Base-by-base conservation (phyloP, 2,888 invertebrate genomes). In the Hemicrepidius hirtus region DNA sequence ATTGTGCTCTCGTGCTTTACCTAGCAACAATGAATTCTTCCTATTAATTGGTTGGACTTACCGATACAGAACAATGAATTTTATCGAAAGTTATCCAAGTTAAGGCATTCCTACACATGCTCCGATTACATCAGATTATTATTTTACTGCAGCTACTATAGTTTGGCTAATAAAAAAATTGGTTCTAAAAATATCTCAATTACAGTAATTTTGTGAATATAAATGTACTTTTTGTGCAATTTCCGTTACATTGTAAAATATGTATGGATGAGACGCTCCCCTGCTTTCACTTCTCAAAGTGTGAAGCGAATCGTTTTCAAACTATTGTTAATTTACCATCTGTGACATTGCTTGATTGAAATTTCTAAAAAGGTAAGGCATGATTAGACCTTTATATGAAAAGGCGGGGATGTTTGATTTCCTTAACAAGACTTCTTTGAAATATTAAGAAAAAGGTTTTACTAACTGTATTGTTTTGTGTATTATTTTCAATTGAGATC, bases 71-170 rank as follows among this genome's bases (percentile, higher is more conserved):
- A 62, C 28, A 44, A 16, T 44, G 62, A 32, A 35, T 62, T 21
- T 50, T 41, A 44, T 40, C 40, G 71, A 71, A 71, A 71, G 71
- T 67, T 46, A 66, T 66, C 59, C 66, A 44, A 49, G 59, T 59
- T 46, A 44, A n/a, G n/a, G n/a, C n/a, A n/a, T n/a, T n/a, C n/a
- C n/a, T n/a, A n/a, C n/a, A n/a, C n/a, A n/a, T n/a, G 28, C n/a
- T 24, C 28, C 44, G 6, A 37, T 62, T 62, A 5, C 32, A 32
- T 9, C 32, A 32, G 5, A 24, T 24, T 24, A 24, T 24, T 24
- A 24, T 3, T 24, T 24, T 24, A 24, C 5, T 24, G 24, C 24
- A 24, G n/a, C n/a, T 24, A 24, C 5, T 24, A 3, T 24, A 5
- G 24, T 24, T 24, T 24, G 24, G 2, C 3, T 5, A 24, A 5